A percentile compares a stretch with the other conserved stretches of the same genome.
Conservation (phyloP, 2,113 vertebrate genomes). For the Rynchops niger region DNA sequence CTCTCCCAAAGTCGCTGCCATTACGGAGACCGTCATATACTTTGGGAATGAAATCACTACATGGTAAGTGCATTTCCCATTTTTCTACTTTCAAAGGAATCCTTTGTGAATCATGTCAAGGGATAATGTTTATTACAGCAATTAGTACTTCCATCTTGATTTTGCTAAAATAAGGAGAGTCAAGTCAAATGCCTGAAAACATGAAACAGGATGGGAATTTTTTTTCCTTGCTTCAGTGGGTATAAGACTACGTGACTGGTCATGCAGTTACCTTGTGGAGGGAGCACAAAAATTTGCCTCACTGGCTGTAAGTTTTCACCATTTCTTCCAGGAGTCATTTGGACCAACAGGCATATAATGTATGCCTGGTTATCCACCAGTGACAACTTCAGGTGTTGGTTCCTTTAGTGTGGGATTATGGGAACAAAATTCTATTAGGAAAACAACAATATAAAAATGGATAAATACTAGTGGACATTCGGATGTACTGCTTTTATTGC, state of each 20-base stretch:
- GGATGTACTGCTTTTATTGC: neutral
- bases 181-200: neutral
- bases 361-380: neutral
- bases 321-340: neutral
- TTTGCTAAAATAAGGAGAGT: neutral
- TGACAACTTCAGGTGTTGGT: neutral
- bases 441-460: neutral
- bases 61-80: slow-evolving; percentile 74
- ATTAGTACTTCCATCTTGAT: neutral
- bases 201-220: neutral
- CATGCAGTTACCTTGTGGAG: neutral
- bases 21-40: slow-evolving; percentile 87
- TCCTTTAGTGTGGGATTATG: neutral
- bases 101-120: neutral
- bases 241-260: neutral
- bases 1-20: slow-evolving; percentile 85
- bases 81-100: neutral
- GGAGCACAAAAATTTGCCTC: neutral
- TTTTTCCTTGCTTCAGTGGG: neutral
- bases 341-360: neutral
- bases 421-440: neutral
- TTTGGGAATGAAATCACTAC: slow-evolving; percentile 90
- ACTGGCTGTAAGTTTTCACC: neutral
- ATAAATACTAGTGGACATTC: neutral
- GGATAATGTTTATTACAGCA: neutral